Conservation (phyloP, 2,113 vertebrate genomes). For the Corydoras maculifer region DNA sequence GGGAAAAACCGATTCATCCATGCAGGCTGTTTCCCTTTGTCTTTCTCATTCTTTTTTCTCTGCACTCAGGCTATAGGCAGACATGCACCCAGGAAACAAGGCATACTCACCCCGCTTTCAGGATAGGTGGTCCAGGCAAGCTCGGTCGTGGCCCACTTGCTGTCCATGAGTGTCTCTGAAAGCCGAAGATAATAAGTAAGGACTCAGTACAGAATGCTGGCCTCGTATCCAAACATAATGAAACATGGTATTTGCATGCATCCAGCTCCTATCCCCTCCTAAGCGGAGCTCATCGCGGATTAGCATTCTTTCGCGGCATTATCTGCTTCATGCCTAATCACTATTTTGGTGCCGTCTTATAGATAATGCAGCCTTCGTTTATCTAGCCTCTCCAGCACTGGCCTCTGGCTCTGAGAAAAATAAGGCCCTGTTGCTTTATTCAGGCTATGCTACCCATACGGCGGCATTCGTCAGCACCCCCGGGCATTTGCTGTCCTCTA, state of each 20-base stretch:
- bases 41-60: not conserved
- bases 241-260: slow-evolving; percentile 3
- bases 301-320: slow-evolving; percentile 21
- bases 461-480: slow-evolving; percentile 44
- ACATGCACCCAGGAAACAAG: slow-evolving; percentile 30
- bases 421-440: slow-evolving; percentile 47
- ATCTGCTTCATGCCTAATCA: slow-evolving; percentile 24
- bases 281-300: slow-evolving; percentile 22
- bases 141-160: slow-evolving; percentile 95
- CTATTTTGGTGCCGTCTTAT: slow-evolving; percentile 20
- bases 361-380: slow-evolving; percentile 27
- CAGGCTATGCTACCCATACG: slow-evolving; percentile 35
- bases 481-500: slow-evolving; percentile 49
- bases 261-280: slow-evolving; percentile 1
- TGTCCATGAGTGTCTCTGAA: slow-evolving; percentile 98
- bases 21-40: slow-evolving; percentile 18
- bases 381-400: slow-evolving; percentile 31
- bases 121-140: slow-evolving; percentile 95
- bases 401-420: slow-evolving; percentile 52
- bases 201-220: not conserved
- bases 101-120: slow-evolving; percentile 87
- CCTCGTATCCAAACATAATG: slow-evolving; percentile 15
- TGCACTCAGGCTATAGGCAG: not conserved
- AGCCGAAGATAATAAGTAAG: slow-evolving; percentile 48
- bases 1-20: slow-evolving; percentile 12